phyloP scores from a whole-genome alignment of 2,797 vertebrate species.

The Catamblyrhynchus diadema region DNA sequence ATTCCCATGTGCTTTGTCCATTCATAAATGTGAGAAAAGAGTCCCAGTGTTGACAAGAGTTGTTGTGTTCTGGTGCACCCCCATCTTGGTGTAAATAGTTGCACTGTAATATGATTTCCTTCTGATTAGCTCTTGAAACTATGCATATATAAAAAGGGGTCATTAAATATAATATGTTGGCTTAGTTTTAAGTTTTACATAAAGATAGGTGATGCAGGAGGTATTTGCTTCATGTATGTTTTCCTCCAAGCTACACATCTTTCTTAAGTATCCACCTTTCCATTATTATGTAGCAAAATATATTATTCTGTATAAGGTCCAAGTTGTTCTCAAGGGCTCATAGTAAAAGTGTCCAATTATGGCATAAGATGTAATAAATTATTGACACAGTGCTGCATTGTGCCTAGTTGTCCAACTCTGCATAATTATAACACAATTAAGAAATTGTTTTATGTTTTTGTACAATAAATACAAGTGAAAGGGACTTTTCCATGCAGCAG shows the following conservation, averaged over 20 bases:
- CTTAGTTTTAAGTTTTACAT: slow-evolving; percentile 53
- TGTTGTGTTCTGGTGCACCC: not conserved
- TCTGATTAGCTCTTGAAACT: slow-evolving; percentile 56
- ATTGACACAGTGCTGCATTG: slow-evolving; percentile 59
- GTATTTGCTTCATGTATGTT: slow-evolving; percentile 48
- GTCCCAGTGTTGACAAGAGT: not conserved
- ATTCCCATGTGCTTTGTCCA: not conserved
- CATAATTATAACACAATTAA: slow-evolving; percentile 23
- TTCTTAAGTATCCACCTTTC: slow-evolving; percentile 35
- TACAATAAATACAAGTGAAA: slow-evolving; percentile 48
- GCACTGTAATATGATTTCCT: slow-evolving; percentile 26
- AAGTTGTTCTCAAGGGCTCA: slow-evolving; percentile 47
- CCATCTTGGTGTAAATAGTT: slow-evolving; percentile 50
- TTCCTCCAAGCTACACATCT: slow-evolving; percentile 46
- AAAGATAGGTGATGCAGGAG: slow-evolving; percentile 28
- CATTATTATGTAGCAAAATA: slow-evolving; percentile 52
- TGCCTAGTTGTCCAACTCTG: slow-evolving; percentile 32
- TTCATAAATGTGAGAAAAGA: not conserved
- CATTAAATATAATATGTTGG: slow-evolving; percentile 39
- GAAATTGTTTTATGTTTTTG: not conserved
- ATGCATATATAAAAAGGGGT: slow-evolving; percentile 44
- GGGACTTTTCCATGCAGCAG: not conserved
- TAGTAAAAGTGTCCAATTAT: slow-evolving; percentile 50
- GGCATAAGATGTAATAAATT: slow-evolving; percentile 66
- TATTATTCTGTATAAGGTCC: slow-evolving; percentile 63